phyloP scores from a whole-genome alignment of 2,113 vertebrate genomes.

The Xyrauchen texanus region DNA sequence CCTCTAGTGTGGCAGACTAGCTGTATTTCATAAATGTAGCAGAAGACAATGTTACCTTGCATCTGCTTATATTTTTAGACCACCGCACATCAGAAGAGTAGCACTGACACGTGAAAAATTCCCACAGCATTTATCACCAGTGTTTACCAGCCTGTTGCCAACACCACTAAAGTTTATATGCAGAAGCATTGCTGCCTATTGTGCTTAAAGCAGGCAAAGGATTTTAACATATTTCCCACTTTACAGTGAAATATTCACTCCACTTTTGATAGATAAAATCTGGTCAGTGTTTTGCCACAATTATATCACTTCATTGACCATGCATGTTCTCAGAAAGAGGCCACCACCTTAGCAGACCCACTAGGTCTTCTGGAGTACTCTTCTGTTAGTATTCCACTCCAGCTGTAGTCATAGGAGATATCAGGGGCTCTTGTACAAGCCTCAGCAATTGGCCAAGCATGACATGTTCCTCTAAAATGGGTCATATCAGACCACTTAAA shows the following conservation, averaged over 20 bases:
- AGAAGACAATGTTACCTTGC: background rate
- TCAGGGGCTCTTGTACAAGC: background rate
- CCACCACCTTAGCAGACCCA: background rate
- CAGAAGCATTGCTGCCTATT: conserved; percentile 1
- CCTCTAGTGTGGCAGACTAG: background rate
- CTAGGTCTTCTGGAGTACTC: background rate
- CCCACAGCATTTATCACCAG: background rate
- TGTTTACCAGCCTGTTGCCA: background rate
- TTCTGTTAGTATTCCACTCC: background rate
- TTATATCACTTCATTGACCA: no score
- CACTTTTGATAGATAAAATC: conserved; percentile 1
- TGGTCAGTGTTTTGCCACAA: no score
- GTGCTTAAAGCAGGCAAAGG: conserved; percentile 1
- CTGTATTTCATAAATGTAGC: conserved; percentile 17
- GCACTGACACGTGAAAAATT: background rate
- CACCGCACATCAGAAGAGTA: background rate
- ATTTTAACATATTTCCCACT: background rate
- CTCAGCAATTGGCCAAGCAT: conserved; percentile 1
- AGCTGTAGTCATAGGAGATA: conserved; percentile 4
- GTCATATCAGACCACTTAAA: conserved; percentile 27
- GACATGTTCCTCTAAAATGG: background rate
- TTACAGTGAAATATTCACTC: background rate
- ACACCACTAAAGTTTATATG: background rate
- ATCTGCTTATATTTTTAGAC: background rate
- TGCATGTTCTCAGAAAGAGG: background rate